Evolutionary conservation across 2,888 invertebrate species (phyloP).

Genomic region (Stramonita haemastoma): DNA sequence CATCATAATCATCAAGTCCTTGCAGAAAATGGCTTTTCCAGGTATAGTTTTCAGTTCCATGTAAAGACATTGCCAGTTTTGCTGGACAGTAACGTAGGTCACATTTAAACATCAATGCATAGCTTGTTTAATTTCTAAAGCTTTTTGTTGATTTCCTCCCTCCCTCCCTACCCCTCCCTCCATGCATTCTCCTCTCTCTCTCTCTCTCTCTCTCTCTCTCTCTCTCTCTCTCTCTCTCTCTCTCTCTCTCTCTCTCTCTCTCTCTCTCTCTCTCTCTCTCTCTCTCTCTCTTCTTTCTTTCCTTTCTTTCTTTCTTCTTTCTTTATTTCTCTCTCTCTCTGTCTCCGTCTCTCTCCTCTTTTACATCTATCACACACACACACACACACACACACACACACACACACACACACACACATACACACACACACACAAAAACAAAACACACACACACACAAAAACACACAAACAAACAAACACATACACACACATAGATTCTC

Average conservation of each 20-base stretch:
- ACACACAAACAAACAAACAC: neutral
- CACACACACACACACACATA: slow-evolving; percentile 3
- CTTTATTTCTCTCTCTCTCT: neutral
- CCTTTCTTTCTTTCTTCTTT: too few species aligned
- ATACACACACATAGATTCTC: too few species aligned
- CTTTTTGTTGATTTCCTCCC: too few species aligned
- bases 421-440: slow-evolving; percentile 18
- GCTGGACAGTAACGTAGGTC: too few species aligned
- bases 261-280: neutral
- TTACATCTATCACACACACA: neutral
- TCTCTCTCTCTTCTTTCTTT: neutral
- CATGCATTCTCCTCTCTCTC: neutral
- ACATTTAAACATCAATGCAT: too few species aligned
- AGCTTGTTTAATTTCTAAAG: too few species aligned
- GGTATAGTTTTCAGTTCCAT: too few species aligned
- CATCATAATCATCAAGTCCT: too few species aligned
- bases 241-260: neutral
- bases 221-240: neutral
- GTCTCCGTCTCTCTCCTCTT: neutral
- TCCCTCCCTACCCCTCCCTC: neutral
- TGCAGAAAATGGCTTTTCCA: too few species aligned
- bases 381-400: neutral
- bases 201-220: neutral
- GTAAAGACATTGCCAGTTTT: too few species aligned
- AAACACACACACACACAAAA: neutral